Evolutionary conservation across 2,113 vertebrate species (phyloP).

Genomic region (Peucedramus taeniatus): DNA sequence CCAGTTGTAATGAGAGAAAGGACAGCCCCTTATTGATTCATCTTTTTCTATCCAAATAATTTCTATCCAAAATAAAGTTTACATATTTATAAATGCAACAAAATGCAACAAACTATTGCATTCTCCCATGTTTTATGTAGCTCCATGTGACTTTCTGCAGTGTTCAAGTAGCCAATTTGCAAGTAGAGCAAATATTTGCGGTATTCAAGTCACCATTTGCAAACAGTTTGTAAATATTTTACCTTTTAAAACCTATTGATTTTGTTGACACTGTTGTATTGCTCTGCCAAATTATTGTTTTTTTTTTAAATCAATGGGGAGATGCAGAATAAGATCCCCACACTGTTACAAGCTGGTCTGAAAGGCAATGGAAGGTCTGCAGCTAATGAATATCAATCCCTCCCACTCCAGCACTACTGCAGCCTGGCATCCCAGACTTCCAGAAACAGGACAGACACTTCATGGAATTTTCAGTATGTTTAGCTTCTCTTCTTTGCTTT

Average conservation of each 20-base stretch:
- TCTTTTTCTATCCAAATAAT: not conserved
- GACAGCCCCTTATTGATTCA: not conserved
- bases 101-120: not conserved
- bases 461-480: not conserved
- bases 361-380: not conserved
- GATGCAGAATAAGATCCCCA: not conserved
- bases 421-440: not conserved
- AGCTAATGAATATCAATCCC: not conserved
- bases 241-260: not conserved
- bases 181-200: slow-evolving; percentile 26
- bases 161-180: not conserved
- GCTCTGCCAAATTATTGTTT: not conserved
- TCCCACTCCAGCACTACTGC: not conserved
- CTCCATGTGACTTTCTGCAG: not conserved
- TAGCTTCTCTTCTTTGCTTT: not conserved
- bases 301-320: not conserved
- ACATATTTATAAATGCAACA: not conserved
- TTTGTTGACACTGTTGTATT: not conserved
- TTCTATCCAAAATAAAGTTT: not conserved
- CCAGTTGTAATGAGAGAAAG: not conserved
- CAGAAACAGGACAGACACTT: not conserved
- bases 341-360: not conserved
- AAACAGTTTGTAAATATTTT: not conserved
- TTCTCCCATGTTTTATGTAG: not conserved
- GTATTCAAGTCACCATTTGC: not conserved